Base-by-base conservation (phyloP, 2,888 invertebrate species). In the Chironomus tentans region DNA sequence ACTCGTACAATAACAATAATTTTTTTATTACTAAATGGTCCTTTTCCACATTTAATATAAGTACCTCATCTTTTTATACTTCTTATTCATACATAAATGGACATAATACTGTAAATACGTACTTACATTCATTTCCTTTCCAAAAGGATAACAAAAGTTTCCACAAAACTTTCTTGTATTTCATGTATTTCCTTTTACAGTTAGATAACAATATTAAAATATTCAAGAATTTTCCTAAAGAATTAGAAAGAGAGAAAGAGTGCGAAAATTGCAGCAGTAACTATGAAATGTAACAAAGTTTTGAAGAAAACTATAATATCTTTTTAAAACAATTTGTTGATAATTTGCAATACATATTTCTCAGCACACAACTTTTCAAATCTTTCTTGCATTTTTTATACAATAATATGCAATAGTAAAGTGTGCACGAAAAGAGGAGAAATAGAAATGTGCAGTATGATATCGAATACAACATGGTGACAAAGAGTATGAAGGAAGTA, bases 301-400 rank as follows among this genome's bases (percentile, higher is more conserved):
- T 38, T 38, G 28, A 69, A 69, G n/a, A 69, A 18, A 70, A 18
- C 50, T 50, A 28, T n/a, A 22, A 50, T 24, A 70, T 50, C 70
- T 50, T 70, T 38, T 21, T 72, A 24, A 28, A 72, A 72, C 72
- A 72, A 72, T 72, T 72, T 72, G 72, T 72, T 72, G 72, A 72
- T 72, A 72, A 61, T 72, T 72, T 72, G 72, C 72, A 72, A 72
- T 72, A 72, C 62, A 71, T 24, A 61, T 72, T 61, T 72, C 61
- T 70, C 38, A 38, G 28, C 70, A 24, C 22, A 24, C 4, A 56
- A 69, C 69, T 50, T 70, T 70, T 21, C 22, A 48, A 70, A 70
- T 56, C 70, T 48, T 47, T 50, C 15, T 50, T 22, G 21, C 13
- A 10, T 70, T 50, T 21, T 65, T 24, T 65, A 15, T 56, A 15